Evolutionary conservation across 2,797 vertebrate species (phyloP), one percentile per base, ranked within the genome.

Genomic region (Helostoma temminkii): DNA sequence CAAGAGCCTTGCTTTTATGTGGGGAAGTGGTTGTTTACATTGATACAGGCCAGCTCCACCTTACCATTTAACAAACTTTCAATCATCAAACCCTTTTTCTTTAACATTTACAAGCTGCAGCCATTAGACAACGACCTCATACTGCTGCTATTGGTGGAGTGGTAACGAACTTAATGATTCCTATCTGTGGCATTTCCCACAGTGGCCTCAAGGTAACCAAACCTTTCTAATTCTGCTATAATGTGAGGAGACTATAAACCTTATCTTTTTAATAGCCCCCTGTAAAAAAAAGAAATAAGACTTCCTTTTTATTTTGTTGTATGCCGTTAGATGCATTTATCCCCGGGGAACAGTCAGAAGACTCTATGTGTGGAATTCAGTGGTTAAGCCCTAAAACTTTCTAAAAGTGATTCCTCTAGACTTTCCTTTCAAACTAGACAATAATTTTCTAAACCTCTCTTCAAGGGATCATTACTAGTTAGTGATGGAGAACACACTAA

Each of bases 261-360:
- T 90, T 90, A 91, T 92, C 89, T 92, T 78, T 78, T 72, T 71
- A 90, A 90, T 76, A 59, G 36, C 86, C 85, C 87, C 62, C 62
- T 63, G 58, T 89, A 89, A 91, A 91, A 84, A 63, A 70, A 89
- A 91, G 90, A 84, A 63, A 70, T 36, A 43, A 77, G 61, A 88
- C 88, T 88, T 90, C 85, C 85, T 89, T 85, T 90, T 73, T 79
- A 50, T 85, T 77, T 81, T 79, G 69, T 74, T 85, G 71, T 55
- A 55, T 66, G 87, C 78, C 46, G 3, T 88, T 84, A 78, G 71
- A 82, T 70, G 74, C 14, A 37, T 59, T 71, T 78, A 60, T 85
- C 86, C 90, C 67, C 66, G 36, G 88, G 90, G 70, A 68, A 67
- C 18, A 62, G 48, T 21, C 61, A 71, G 49, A 68, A 52, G 9